Evolutionary conservation across 2,113 vertebrate species (phyloP).

Genomic region (Brevimyrus niger): DNA sequence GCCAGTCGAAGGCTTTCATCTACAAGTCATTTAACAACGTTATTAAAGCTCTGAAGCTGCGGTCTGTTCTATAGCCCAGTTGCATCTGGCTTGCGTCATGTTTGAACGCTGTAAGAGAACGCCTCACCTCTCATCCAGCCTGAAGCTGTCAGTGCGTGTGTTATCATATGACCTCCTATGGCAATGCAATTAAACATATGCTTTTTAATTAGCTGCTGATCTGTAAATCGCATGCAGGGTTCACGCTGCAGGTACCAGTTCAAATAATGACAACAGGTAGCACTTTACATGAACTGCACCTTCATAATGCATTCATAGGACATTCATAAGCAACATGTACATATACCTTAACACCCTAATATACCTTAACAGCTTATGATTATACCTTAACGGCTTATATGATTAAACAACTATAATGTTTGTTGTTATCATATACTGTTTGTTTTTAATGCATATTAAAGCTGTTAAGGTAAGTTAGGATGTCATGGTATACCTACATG

Average conservation of each 20-base stretch:
- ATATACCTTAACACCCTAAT: too few species aligned
- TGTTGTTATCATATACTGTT: not conserved
- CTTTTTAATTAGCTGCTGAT: not conserved
- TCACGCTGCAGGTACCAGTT: not conserved
- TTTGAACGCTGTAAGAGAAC: not conserved
- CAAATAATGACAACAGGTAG: not conserved
- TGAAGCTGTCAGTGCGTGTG: not conserved
- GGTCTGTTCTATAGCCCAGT: not conserved
- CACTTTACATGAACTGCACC: not conserved
- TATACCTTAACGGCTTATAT: not conserved
- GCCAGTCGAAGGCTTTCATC: not conserved
- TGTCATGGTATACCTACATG: not conserved
- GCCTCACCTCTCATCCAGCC: not conserved
- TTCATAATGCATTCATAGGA: not conserved
- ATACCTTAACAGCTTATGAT: too few species aligned
- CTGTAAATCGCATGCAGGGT: not conserved
- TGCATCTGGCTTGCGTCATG: not conserved
- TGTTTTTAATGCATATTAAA: not conserved
- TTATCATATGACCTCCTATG: not conserved
- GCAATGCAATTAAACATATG: not conserved
- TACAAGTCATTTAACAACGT: not conserved
- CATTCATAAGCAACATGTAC: not conserved
- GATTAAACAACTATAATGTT: not conserved
- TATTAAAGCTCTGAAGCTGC: not conserved
- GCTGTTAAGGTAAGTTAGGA: not conserved